Percentiles rank a stretch among this genome's conserved stretches.
Conservation (phyloP, 2,113 vertebrate genomes). For the Thinocorus orbignyianus region DNA sequence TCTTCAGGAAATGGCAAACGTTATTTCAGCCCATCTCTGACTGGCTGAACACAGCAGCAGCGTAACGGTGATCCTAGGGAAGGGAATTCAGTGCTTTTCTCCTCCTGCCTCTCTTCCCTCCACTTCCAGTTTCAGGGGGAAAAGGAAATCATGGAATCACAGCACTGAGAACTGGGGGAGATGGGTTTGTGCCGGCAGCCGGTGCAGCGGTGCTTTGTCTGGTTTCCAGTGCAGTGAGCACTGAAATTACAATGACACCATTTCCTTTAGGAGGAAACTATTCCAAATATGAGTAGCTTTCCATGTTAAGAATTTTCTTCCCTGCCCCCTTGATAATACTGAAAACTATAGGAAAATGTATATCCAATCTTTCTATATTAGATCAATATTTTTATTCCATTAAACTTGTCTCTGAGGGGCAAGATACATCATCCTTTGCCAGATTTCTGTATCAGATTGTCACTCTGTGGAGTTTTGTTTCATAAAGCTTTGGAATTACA, state of each 20-base stretch:
- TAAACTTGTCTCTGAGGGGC: conserved; percentile 43
- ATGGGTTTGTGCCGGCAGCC: neutral
- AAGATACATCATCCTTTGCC: conserved; percentile 46
- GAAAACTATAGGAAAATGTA: conserved; percentile 38
- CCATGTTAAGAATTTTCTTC: conserved; percentile 25
- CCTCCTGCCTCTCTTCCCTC: neutral
- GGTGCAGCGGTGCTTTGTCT: neutral
- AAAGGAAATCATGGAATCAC: neutral
- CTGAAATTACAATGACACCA: conserved; percentile 35
- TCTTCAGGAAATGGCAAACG: neutral
- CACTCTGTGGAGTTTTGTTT: conserved; percentile 58
- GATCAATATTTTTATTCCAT: conserved; percentile 70
- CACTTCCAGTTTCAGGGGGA: neutral
- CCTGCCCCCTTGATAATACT: conserved; percentile 7
- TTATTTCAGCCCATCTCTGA: neutral
- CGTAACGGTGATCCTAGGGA: neutral
- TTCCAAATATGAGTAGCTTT: conserved; percentile 45
- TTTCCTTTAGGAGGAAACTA: conserved; percentile 49
- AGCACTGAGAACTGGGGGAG: neutral
- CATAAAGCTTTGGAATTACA: conserved; percentile 68
- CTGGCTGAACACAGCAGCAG: neutral
- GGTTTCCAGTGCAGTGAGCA: neutral
- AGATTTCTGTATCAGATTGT: conserved; percentile 65
- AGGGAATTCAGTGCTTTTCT: neutral
- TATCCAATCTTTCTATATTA: conserved; percentile 63